Percentiles rank a stretch among this genome's conserved stretches.
Evolutionary conservation across 2,797 vertebrate species (phyloP).

Genomic region (Philypnodon macrostomus): DNA sequence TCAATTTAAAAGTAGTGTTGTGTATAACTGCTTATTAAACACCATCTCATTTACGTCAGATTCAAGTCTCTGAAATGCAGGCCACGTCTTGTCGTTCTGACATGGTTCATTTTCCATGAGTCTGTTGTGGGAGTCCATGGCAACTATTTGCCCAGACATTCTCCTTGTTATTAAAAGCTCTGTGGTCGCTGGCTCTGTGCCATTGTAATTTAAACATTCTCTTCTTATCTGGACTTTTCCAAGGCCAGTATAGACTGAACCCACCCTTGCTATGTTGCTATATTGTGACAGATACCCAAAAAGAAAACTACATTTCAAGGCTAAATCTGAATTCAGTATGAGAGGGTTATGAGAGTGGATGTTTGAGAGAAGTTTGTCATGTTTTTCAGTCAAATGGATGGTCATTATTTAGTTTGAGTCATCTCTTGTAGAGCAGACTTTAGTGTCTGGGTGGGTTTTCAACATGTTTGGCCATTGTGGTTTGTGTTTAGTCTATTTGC

Average conservation of each 20-base stretch:
- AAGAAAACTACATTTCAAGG: background rate
- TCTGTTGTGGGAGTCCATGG: slow-evolving; percentile 48
- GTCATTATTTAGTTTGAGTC: slow-evolving; percentile 1
- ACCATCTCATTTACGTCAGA: slow-evolving; percentile 20
- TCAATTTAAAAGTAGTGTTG: slow-evolving; percentile 3
- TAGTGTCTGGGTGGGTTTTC: background rate
- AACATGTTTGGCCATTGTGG: background rate
- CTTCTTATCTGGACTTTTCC: slow-evolving; percentile 40
- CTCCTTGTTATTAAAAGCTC: slow-evolving; percentile 66
- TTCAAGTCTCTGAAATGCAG: slow-evolving; percentile 10
- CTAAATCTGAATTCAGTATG: background rate
- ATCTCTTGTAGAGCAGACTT: background rate
- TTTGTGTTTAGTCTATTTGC: slow-evolving; percentile 21
- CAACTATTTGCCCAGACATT: slow-evolving; percentile 66
- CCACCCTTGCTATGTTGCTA: slow-evolving; percentile 7
- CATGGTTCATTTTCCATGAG: slow-evolving; percentile 30
- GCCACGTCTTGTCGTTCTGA: slow-evolving; percentile 15
- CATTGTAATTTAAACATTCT: slow-evolving; percentile 63
- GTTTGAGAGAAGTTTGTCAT: background rate
- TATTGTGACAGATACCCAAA: slow-evolving; percentile 6
- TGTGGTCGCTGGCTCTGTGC: slow-evolving; percentile 54
- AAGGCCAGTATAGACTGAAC: slow-evolving; percentile 21
- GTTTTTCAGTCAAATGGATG: background rate
- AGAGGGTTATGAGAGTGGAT: background rate
- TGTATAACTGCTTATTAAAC: slow-evolving; percentile 21